Evolutionary conservation across 2,888 invertebrate genomes (phyloP), one percentile per base, ranked within the genome.

Genomic region (Ormyrus thymus): DNA sequence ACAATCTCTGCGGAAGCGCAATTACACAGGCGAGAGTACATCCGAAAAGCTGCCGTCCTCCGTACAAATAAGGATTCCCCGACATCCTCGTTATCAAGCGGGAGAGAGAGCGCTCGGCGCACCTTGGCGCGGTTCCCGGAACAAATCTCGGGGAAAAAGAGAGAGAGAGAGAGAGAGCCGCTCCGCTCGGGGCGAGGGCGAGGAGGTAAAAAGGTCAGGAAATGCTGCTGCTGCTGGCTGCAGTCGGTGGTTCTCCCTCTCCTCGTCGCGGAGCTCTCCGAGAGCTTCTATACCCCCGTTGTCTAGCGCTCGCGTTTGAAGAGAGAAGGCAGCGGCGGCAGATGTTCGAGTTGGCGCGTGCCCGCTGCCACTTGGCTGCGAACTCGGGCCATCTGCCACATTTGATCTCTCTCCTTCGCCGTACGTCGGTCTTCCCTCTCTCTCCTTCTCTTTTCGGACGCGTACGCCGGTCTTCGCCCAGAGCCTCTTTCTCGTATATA

Each of bases 351-450:
- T 84, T 86, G 89, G 88, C 90, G 89, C 89, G 89, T 90, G 89
- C 89, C 89, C 89, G 89, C 88, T 89, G 89, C 89, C 90, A 90
- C 90, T 90, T 89, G 87, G 89, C 88, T 86, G 88, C 86, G 84
- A 88, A 84, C 84, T 85, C 84, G 84, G 76, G 81, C 86, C 87
- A 86, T 87, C 87, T 87, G 87, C 87, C 86, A 43, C 82, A 66
- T 79, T 81, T 81, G 65, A 72, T 61, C 74, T 74, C 74, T 58
- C 65, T 76, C 75, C 71, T 48, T 81, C 76, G 56, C 56, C 53
- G n/a, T 51, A 7, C 43, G 10, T 13, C 55, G 29, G 58, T 64
- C 71, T 48, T 43, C 53, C 53, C 55, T 50, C 64, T 64, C 71
- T 48, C 46, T 58, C 51, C 65, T 70, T 73, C 75, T 68, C 71